A percentile compares a stretch with the other conserved stretches of the same genome.
phyloP scores from a whole-genome alignment of 2,113 vertebrate genomes.

The Phodopus roborovskii region DNA sequence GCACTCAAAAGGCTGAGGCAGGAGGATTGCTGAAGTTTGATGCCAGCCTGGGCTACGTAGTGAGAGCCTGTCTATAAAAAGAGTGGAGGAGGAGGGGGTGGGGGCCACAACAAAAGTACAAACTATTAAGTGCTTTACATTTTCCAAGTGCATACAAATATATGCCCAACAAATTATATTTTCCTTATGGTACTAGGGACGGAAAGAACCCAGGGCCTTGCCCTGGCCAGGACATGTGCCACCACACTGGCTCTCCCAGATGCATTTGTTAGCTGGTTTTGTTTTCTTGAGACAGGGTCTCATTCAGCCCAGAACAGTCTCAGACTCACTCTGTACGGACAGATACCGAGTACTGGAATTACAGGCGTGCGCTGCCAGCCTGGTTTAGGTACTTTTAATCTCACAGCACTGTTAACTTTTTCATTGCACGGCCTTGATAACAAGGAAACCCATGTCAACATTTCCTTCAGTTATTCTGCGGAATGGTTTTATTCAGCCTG shows the following conservation, averaged over 20 bases:
- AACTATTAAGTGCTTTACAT: conserved; percentile 3
- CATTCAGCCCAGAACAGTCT: background rate
- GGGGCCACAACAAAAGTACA: background rate
- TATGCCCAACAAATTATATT: conserved; percentile 17
- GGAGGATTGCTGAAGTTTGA: background rate
- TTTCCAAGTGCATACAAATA: conserved; percentile 48
- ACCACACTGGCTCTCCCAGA: background rate
- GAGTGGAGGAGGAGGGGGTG: rapidly evolving
- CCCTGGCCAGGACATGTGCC: background rate
- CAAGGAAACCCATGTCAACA: conserved; percentile 41
- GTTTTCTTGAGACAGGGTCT: background rate
- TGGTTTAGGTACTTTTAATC: background rate
- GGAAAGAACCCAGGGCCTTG: background rate
- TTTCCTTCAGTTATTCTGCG: conserved; percentile 61
- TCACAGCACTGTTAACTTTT: conserved; percentile 23
- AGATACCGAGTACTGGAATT: background rate
- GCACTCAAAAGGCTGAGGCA: background rate
- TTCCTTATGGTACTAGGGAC: background rate
- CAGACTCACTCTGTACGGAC: background rate
- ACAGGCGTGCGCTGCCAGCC: background rate
- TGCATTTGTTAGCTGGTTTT: background rate
- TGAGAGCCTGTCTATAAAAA: background rate
- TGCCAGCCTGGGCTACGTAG: background rate
- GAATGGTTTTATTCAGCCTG: conserved; percentile 41
- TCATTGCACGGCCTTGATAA: conserved; percentile 27